Evolutionary conservation across 1,140 invertebrate genomes (phyloP).

Genomic region (Drosophila kikkawai): DNA sequence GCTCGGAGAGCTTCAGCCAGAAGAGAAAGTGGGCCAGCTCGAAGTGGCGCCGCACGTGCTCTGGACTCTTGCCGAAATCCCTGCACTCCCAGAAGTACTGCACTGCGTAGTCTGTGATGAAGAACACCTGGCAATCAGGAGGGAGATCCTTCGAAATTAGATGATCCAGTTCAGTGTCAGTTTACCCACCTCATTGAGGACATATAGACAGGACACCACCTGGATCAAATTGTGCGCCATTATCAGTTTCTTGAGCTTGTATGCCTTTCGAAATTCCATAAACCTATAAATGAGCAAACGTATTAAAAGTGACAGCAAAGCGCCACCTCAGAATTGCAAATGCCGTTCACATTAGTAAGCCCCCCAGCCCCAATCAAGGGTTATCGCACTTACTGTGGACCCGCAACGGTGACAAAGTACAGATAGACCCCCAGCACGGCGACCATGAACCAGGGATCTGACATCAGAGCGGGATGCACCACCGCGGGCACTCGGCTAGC

Average conservation of each 20-base stretch:
- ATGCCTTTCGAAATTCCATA: slow-evolving; percentile 65
- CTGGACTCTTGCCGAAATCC: slow-evolving; percentile 1
- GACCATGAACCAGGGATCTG: slow-evolving; percentile 84
- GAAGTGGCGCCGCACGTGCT: slow-evolving; percentile 34
- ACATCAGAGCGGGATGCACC: slow-evolving; percentile 46
- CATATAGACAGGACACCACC: slow-evolving; percentile 68
- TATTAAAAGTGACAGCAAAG: not conserved
- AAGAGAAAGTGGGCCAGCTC: slow-evolving; percentile 85
- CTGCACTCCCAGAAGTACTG: slow-evolving; percentile 66
- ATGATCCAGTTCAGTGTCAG: too few species aligned
- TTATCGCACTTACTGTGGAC: slow-evolving; percentile 59
- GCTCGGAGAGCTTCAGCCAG: slow-evolving; percentile 87
- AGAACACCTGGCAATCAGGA: slow-evolving; percentile 23
- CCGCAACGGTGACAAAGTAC: slow-evolving; percentile 45
- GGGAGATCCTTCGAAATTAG: not conserved
- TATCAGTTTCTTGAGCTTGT: slow-evolving; percentile 65
- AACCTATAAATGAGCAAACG: slow-evolving; percentile 51
- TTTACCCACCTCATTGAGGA: slow-evolving; percentile 59
- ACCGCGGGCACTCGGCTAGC: not conserved
- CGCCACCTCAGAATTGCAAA: slow-evolving; percentile 14
- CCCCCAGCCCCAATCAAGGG: not conserved
- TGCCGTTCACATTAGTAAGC: not conserved
- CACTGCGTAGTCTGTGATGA: slow-evolving; percentile 37
- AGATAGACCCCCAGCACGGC: slow-evolving; percentile 54
- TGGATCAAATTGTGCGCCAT: slow-evolving; percentile 69